phyloP scores from a whole-genome alignment of 2,797 vertebrate species.

The Squalus acanthias region DNA sequence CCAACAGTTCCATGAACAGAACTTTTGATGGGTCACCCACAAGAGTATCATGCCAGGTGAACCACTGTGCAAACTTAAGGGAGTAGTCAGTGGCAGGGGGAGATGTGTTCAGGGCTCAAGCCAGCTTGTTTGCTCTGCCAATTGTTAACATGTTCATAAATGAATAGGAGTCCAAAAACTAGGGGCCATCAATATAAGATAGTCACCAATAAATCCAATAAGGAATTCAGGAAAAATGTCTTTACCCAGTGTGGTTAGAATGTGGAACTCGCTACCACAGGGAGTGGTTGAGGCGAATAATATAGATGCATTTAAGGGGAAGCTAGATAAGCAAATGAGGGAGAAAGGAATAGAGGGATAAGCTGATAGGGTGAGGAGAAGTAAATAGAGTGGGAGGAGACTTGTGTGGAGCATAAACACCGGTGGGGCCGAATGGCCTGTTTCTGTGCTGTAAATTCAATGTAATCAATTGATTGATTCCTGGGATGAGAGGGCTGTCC shows the following conservation, averaged over 20 bases:
- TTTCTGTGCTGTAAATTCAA: neutral
- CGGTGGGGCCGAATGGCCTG: neutral
- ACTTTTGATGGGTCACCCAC: neutral
- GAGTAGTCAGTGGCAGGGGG: neutral
- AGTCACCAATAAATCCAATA: neutral
- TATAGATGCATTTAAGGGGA: no score
- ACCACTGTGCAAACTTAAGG: neutral
- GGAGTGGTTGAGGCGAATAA: no score
- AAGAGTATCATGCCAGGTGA: neutral
- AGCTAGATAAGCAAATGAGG: no score
- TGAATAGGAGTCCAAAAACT: neutral
- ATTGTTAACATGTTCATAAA: neutral
- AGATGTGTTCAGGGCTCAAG: neutral
- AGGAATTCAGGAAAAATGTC: neutral
- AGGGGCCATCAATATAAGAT: neutral
- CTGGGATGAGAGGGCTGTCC: no score
- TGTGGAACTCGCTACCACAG: neutral
- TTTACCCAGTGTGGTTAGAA: neutral
- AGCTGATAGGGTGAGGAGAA: neutral
- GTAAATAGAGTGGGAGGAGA: neutral
- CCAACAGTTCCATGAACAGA: neutral
- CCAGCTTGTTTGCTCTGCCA: neutral
- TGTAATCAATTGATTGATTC: no score
- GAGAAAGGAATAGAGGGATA: no score
- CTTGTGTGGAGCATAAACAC: neutral